Percentiles rank a stretch among this genome's conserved stretches.
These are phyloP conservation scores for Bettongia penicillata DNA, from an alignment of 2,113 vertebrate species.

Conservation along the genomic window DNA sequence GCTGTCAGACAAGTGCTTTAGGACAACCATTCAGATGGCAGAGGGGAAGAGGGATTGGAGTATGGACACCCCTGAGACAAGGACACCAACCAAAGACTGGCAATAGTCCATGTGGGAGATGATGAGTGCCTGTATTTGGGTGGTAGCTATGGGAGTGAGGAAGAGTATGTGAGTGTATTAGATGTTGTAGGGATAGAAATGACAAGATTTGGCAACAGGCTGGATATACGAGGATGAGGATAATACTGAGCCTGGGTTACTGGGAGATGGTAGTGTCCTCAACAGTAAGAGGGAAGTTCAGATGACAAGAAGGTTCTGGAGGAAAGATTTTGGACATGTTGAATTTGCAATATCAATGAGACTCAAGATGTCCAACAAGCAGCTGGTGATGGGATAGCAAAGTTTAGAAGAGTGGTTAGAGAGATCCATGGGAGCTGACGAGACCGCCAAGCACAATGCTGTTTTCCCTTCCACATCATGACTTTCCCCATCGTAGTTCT, in stretches of 20 bases:
- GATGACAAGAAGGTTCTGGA: neutral
- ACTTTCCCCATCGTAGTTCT: neutral
- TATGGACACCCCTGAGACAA: neutral
- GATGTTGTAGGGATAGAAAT: neutral
- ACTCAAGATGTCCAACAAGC: neutral
- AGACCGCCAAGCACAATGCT: neutral
- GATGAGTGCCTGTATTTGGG: neutral
- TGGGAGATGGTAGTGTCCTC: neutral
- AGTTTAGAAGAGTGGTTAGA: neutral
- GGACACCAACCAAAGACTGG: neutral
- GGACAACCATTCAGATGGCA: neutral
- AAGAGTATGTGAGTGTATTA: neutral
- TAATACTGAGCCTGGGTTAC: neutral
- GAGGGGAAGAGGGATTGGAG: neutral
- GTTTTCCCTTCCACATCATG: neutral
- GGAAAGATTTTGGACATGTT: neutral
- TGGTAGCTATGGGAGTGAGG: neutral
- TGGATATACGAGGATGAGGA: neutral
- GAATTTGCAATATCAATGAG: neutral
- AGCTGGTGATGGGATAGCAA: neutral
- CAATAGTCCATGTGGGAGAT: neutral
- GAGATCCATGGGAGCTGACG: neutral
- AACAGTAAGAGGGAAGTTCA: neutral
- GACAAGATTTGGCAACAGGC: neutral
- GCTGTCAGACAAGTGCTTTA: neutral